Evolutionary conservation across 1,140 invertebrate species (phyloP), one percentile per base, ranked within the genome.

Genomic region (Drosophila baimaii): DNA sequence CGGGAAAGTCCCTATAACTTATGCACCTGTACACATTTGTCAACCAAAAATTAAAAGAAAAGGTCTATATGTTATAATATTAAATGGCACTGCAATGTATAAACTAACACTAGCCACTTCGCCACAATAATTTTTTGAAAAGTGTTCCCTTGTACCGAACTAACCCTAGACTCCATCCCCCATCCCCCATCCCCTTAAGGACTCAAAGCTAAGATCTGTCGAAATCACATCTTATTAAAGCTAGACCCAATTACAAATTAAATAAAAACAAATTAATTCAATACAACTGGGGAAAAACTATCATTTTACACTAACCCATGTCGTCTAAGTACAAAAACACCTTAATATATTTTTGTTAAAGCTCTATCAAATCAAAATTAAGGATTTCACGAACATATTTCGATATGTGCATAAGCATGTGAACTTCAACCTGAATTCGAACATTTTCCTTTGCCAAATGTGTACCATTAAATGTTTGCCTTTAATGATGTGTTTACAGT

Each of bases 311-410:
- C 9, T 3, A 51, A 51, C 5, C 15, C 8, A 29, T 13, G 23
- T 5, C 9, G 25, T 49, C 9, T n/a, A 29, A 25, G 19, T 7
- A 13, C 6, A 17, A 12, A n/a, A 0, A 17, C 13, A 17, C n/a
- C n/a, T 2, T 46, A 4, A 46, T 27, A 25, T 15, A 17, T 29
- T 17, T 17, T 2, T 17, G 2, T 49, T 13, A 29, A 27, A 25
- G 21, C 33, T 29, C 44, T 23, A 17, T 23, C 2, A 5, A 35
- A 13, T 47, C 8, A 25, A 59, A 23, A 7, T 9, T 15, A 51
- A 54, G 51, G 51, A 52, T 52, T 9, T 21, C 15, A 15, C 19
- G 13, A 23, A 35, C 33, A 21, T n/a, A 64, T 66, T 12, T 70
- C 31, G 17, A 33, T 25, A 27, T 17, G 33, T 27, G 51, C 6